Conservation (phyloP, 1,140 invertebrate species). For the Hypsibius dujardini region DNA sequence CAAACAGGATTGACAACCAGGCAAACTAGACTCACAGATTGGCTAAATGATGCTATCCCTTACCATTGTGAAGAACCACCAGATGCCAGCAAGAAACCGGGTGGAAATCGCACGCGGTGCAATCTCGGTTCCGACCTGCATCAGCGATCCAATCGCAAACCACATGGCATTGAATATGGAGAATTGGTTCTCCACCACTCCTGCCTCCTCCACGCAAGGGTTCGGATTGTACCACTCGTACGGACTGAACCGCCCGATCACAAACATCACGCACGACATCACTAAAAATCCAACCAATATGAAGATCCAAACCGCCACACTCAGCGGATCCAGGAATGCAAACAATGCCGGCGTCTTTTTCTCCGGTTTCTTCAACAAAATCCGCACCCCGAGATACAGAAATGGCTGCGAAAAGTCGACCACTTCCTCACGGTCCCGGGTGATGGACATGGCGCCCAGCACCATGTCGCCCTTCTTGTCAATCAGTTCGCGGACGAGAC, state of each 20-base stretch:
- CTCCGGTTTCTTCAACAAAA: constrained; percentile 72
- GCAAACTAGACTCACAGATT: background rate
- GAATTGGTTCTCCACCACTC: constrained; percentile 57
- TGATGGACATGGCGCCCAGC: constrained; percentile 34
- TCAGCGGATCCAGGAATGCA: constrained; percentile 79
- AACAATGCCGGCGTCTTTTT: constrained; percentile 78
- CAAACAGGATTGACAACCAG: background rate
- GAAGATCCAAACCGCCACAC: constrained; percentile 84
- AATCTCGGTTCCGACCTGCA: constrained; percentile 65
- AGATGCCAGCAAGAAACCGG: constrained; percentile 34
- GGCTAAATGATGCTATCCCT: background rate
- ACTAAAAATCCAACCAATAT: constrained; percentile 82
- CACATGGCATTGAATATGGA: constrained; percentile 51
- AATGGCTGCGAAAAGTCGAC: constrained; percentile 36
- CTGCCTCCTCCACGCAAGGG: constrained; percentile 56
- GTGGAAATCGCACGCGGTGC: constrained; percentile 43
- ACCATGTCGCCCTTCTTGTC: constrained; percentile 33
- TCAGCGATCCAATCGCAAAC: constrained; percentile 47
- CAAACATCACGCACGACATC: constrained; percentile 76
- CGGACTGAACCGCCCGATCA: constrained; percentile 51
- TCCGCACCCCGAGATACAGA: constrained; percentile 46
- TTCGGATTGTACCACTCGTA: constrained; percentile 42
- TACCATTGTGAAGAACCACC: constrained; percentile 41
- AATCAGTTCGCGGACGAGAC: constrained; percentile 3
- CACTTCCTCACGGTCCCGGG: constrained; percentile 30